A percentile compares a stretch with the other conserved stretches of the same genome.
These are phyloP conservation scores for Coptodon bakossiorum DNA, from an alignment of 2,113 vertebrate genomes.

Conservation along the genomic window DNA sequence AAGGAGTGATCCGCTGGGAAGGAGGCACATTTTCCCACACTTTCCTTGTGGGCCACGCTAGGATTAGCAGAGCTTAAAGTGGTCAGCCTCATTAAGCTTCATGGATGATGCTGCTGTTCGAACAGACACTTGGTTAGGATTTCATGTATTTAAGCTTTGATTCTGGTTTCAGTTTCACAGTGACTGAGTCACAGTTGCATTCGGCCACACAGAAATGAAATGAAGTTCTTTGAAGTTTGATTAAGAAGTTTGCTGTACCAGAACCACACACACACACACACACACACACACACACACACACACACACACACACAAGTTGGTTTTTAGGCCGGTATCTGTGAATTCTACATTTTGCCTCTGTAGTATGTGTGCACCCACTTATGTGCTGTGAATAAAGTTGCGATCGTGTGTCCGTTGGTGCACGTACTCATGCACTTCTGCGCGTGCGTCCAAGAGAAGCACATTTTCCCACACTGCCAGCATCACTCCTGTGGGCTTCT, in stretches of 20 bases:
- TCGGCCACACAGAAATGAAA: neutral
- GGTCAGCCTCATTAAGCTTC: neutral
- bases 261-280: neutral
- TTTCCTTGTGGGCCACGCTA: conserved; percentile 12
- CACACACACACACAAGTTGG: neutral
- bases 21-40: conserved; percentile 36
- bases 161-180: neutral
- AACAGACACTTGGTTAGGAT: neutral
- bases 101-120: neutral
- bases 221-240: neutral
- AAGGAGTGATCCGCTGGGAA: conserved; percentile 28
- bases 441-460: conserved; percentile 51
- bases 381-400: conserved; percentile 40
- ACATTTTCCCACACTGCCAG: conserved; percentile 80
- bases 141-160: neutral
- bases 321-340: neutral
- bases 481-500: conserved; percentile 67
- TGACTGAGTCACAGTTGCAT: neutral
- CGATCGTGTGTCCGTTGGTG: conserved; percentile 8
- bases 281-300: neutral
- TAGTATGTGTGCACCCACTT: conserved; percentile 25
- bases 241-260: neutral
- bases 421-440: conserved; percentile 10
- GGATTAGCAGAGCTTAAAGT: conserved; percentile 43
- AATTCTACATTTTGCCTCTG: conserved; percentile 19